Base-by-base conservation (phyloP, 2,888 invertebrate species). In the Automeris io region DNA sequence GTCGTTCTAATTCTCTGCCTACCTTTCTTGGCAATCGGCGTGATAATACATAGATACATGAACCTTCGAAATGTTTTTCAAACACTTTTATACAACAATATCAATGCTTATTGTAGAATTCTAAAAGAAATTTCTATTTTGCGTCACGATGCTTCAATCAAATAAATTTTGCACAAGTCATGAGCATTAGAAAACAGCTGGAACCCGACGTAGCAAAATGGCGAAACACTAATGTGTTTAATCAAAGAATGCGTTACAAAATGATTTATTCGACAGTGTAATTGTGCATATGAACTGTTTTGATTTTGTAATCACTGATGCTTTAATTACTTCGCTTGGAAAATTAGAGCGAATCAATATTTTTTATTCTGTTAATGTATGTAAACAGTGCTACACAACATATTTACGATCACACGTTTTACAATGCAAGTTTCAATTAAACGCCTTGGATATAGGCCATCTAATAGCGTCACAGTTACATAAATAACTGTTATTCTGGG, bases 241-340 rank as follows among this genome's bases (percentile, higher is more conserved):
- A 61, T 62, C 36, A 59, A 39, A 56, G 61, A 66, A 66, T 66
- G 57, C 46, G 48, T 60, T 57, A 47, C 55, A 42, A 55, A 54
- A 56, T 51, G 53, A 51, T 51, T 49, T 47, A 47, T 51, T 47
- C 47, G 45, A 40, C 48, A 51, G 49, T 51, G 52, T 50, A 46
- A 60, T 48, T 50, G 37, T 16, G n/a, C 5, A 16, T 13, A 8
- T 16, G 29, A 16, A 29, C 16, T 33, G 16, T 16, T 29, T 16
- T n/a, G 29, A 4, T 29, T 8, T 16, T 13, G 29, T 29, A 16
- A 29, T 16, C n/a, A 29, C n/a, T 29, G 13, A 29, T n/a, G 5
- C 29, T 16, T 16, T 7, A 29, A 29, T 16, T 29, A 16, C 16
- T 13, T 29, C 16, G 29, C 16, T 2, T 29, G 29, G 16, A 29